These are phyloP conservation scores for Entomobrya proxima DNA, from an alignment of 2,888 invertebrate genomes.

Conservation along the genomic window DNA sequence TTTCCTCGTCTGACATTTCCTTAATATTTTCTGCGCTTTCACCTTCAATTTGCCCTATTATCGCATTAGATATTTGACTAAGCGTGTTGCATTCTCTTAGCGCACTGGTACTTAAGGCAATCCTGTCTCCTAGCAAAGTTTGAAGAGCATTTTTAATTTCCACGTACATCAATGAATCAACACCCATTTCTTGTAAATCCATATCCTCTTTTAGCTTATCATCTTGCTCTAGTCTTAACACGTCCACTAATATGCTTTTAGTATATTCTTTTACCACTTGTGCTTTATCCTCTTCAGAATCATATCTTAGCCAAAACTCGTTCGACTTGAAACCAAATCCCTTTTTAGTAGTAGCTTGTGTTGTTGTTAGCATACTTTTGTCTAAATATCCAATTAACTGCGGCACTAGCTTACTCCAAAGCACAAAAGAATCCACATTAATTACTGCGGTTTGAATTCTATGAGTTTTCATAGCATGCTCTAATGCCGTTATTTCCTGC, in stretches of 20 bases:
- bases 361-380: not conserved
- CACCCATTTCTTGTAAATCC: constrained; percentile 57
- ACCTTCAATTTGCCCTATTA: too few species aligned
- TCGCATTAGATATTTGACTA: too few species aligned
- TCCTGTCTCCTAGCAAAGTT: constrained; percentile 13
- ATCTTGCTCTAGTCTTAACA: constrained; percentile 36
- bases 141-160: constrained; percentile 59
- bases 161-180: constrained; percentile 66
- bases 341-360: not conserved
- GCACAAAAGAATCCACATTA: not conserved
- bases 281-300: not conserved
- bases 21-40: too few species aligned
- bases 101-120: too few species aligned
- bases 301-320: constrained; percentile 54
- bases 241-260: not conserved
- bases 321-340: not conserved
- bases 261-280: constrained; percentile 9
- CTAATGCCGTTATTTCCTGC: constrained; percentile 47
- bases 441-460: not conserved
- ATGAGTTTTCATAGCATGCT: constrained; percentile 29
- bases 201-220: constrained; percentile 38
- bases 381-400: not conserved
- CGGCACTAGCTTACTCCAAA: not conserved
- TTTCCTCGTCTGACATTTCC: too few species aligned
- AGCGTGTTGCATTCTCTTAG: too few species aligned